These are phyloP conservation scores for Terebella lapidaria DNA, from an alignment of 2,888 invertebrate species.

Conservation along the genomic window DNA sequence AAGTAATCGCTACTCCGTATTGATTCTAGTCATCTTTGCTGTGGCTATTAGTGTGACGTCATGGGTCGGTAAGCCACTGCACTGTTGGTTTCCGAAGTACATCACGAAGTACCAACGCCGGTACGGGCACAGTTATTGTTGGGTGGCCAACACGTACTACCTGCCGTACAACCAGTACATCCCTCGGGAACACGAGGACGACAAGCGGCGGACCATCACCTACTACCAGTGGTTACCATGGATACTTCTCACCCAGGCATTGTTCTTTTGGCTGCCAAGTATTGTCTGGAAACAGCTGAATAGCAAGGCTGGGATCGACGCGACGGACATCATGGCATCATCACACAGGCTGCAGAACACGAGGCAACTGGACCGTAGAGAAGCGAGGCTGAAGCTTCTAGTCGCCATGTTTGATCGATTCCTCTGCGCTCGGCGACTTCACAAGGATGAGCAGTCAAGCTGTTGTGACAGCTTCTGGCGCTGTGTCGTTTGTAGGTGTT, in stretches of 20 bases:
- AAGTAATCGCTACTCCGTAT: constrained; percentile 22
- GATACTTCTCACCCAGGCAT: constrained; percentile 44
- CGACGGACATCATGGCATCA: constrained; percentile 13
- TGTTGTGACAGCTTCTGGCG: constrained; percentile 10
- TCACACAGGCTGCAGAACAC: not conserved
- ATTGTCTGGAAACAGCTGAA: constrained; percentile 19
- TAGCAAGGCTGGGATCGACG: constrained; percentile 19
- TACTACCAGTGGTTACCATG: constrained; percentile 39
- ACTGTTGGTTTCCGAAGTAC: constrained; percentile 25
- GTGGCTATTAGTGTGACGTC: constrained; percentile 15
- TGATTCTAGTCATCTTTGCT: constrained; percentile 20
- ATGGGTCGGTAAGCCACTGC: constrained; percentile 24
- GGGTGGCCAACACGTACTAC: constrained; percentile 27
- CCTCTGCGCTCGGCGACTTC: not conserved
- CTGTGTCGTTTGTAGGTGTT: constrained; percentile 7
- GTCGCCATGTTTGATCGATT: constrained; percentile 19
- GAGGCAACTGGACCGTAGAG: not conserved
- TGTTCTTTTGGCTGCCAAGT: constrained; percentile 37
- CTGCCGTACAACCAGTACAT: constrained; percentile 18
- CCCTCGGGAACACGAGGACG: constrained; percentile 8
- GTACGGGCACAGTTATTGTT: constrained; percentile 25
- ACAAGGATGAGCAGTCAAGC: not conserved
- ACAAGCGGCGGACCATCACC: constrained; percentile 13
- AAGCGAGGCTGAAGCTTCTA: constrained; percentile 13
- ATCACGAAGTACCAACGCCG: constrained; percentile 19